phyloP scores from a whole-genome alignment of 2,797 vertebrate genomes.

The Sebastes kiyomatsui region DNA sequence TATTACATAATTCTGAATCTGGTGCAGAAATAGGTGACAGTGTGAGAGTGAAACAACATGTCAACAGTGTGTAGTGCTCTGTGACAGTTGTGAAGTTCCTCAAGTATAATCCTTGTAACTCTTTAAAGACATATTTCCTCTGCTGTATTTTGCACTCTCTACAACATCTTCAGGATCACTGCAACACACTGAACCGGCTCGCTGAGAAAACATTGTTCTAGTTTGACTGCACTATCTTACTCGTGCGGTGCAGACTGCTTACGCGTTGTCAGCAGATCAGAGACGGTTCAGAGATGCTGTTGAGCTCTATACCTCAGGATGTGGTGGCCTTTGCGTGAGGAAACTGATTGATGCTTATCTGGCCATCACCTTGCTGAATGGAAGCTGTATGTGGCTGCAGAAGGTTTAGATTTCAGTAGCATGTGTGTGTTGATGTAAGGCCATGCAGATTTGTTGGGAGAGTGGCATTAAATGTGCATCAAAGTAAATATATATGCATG shows the following conservation, averaged over 20 bases:
- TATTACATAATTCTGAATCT: background rate
- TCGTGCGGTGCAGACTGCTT: constrained; percentile 11
- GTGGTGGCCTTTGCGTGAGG: constrained; percentile 46
- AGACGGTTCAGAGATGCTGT: background rate
- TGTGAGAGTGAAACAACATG: background rate
- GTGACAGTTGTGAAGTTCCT: background rate
- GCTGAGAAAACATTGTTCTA: background rate
- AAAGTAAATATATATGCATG: background rate
- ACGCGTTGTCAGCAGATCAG: background rate
- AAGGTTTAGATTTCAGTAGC: background rate
- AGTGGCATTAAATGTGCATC: background rate
- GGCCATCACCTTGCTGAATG: constrained; percentile 26
- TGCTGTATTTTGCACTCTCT: background rate
- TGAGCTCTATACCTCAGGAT: constrained; percentile 53
- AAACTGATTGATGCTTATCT: constrained; percentile 47
- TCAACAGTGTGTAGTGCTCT: background rate
- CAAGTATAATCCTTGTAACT: background rate
- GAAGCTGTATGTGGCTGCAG: background rate
- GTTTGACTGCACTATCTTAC: background rate
- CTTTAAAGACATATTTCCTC: background rate
- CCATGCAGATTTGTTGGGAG: background rate
- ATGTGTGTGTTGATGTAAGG: background rate
- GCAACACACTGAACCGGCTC: background rate
- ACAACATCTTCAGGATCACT: background rate
- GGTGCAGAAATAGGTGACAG: background rate